Conservation (phyloP, 2,888 invertebrate species). For the Nemotelus nigrinus region DNA sequence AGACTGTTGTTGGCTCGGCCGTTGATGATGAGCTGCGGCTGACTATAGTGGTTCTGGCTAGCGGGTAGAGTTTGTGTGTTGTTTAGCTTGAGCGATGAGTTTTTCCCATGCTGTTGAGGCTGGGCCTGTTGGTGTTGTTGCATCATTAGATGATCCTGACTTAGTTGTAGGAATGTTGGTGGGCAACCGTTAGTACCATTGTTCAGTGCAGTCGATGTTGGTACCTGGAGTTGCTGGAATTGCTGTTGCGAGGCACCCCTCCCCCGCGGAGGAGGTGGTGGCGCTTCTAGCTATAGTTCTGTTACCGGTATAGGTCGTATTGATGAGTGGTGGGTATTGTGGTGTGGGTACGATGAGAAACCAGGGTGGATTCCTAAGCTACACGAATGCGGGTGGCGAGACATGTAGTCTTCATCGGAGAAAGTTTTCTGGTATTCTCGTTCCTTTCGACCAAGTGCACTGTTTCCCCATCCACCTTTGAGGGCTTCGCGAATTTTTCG, state of each 20-base stretch:
- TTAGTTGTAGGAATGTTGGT: conserved; percentile 61
- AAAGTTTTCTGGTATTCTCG: conserved; percentile 91
- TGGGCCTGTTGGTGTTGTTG: conserved; percentile 47
- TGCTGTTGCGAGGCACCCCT: conserved; percentile 58
- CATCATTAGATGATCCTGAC: conserved; percentile 64
- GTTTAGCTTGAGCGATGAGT: neutral
- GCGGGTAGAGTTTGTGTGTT: conserved; percentile 49
- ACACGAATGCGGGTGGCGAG: conserved; percentile 63
- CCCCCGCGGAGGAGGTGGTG: conserved; percentile 81
- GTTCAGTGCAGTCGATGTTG: conserved; percentile 59
- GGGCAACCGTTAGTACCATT: conserved; percentile 55
- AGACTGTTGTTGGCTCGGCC: conserved; percentile 50
- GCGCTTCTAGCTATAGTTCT: conserved; percentile 95
- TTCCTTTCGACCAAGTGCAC: conserved; percentile 73
- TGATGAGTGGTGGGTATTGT: conserved; percentile 64
- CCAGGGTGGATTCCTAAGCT: conserved; percentile 61
- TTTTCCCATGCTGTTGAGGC: conserved; percentile 53
- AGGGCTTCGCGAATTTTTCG: conserved; percentile 81
- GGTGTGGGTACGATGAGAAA: conserved; percentile 63
- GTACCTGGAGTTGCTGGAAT: conserved; percentile 62
- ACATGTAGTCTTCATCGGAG: conserved; percentile 83
- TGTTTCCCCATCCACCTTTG: conserved; percentile 70
- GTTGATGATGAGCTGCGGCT: conserved; percentile 56
- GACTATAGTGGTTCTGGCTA: conserved; percentile 61
- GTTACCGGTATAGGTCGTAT: conserved; percentile 83